Base-by-base conservation (phyloP, 2,888 invertebrate genomes). In the Xestia sexstrigata region DNA sequence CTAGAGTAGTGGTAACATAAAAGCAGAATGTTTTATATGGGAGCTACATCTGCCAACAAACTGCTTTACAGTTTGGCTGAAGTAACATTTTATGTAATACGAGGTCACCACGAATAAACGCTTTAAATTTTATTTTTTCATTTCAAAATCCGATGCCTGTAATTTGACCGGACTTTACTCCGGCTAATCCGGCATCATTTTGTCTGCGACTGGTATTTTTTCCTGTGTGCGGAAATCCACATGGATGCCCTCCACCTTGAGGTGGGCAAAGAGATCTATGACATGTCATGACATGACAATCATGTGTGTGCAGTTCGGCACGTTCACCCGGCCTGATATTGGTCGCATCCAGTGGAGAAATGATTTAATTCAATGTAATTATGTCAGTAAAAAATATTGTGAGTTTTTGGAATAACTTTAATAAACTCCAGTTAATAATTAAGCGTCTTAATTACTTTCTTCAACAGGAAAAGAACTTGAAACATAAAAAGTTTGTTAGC, bases 381-480 rank as follows among this genome's bases (percentile, higher is more conserved):
- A 17, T 62, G 11, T 35, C 26, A 20, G 6, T 8, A 30, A n/a
- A 35, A 65, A 65, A 42, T 35, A 58, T 55, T 47, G 74, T 20
- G 55, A 78, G 30, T 76, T 49, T 81, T 76, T 11, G 8, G 26
- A 82, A 76, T 63, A 68, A 69, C 42, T 78, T 83, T 58, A 45
- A 58, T 49, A 35, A 78, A 58, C 49, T 69, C 63, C 68, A 65
- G 79, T 70, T 67, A 67, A 70, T 83, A 70, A 78, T 83, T 66
- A 70, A 67, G 66, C 39, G 9, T 62, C 80, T 67, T 79, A 80
- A 79, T 79, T 79, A 67, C 79, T 83, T 70, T 70, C 52, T 17
- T 20, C 0, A 70, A 70, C 15, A 80, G 30, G 60, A 82, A 82
- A 68, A 30, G 66, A 70, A 62, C 45, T 62, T 67, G 49, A 58